Conservation (phyloP, 2,797 vertebrate species). For the Aulostomus chinensis region DNA sequence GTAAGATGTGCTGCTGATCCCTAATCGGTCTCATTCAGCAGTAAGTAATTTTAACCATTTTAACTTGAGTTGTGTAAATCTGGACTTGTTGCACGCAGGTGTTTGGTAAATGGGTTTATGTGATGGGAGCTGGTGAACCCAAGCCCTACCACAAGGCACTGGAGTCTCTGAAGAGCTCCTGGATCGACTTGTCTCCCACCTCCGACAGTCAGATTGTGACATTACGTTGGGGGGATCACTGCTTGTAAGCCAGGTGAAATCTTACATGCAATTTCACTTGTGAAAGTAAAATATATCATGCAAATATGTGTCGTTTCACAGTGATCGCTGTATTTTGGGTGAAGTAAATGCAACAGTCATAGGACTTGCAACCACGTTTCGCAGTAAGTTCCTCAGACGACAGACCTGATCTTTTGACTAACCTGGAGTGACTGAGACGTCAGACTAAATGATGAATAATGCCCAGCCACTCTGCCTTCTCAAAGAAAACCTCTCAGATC, state of each 20-base stretch:
- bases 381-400: slow-evolving; percentile 61
- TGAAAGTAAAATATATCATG: background rate
- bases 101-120: slow-evolving; percentile 75
- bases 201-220: slow-evolving; percentile 49
- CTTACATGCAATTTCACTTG: background rate
- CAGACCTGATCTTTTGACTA: too few relatives aligned
- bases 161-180: slow-evolving; percentile 71
- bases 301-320: slow-evolving; percentile 25
- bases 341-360: slow-evolving; percentile 67
- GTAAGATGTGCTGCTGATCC: slow-evolving; percentile 30
- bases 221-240: slow-evolving; percentile 70
- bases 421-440: too few relatives aligned
- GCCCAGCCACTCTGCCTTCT: background rate
- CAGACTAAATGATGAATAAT: background rate
- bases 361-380: slow-evolving; percentile 64
- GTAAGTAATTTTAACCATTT: background rate
- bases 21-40: background rate
- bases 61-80: background rate
- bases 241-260: slow-evolving; percentile 60
- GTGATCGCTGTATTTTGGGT: slow-evolving; percentile 61
- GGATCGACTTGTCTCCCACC: slow-evolving; percentile 65
- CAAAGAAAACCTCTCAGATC: slow-evolving; percentile 71
- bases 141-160: slow-evolving; percentile 68
- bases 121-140: slow-evolving; percentile 73
- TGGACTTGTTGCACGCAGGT: slow-evolving; percentile 44